Conservation (phyloP, 2,113 vertebrate genomes). For the Haplochromis burtoni region DNA sequence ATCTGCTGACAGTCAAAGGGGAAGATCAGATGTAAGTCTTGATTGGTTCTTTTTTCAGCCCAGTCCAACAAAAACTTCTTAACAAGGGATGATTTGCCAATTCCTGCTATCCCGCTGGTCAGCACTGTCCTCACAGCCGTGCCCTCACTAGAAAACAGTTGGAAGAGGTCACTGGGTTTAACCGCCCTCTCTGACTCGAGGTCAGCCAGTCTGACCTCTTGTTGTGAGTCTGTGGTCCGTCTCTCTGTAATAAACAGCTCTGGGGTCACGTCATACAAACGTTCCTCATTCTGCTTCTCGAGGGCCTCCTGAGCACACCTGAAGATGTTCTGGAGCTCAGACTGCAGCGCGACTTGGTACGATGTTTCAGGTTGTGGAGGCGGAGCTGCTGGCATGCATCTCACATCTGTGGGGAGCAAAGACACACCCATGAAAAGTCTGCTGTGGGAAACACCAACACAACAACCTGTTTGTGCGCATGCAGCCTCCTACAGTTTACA, state of each 20-base stretch:
- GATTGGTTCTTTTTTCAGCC: not conserved
- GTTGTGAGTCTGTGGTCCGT: not conserved
- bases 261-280: not conserved
- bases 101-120: not conserved
- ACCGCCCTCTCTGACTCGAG: not conserved
- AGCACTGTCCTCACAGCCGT: not conserved
- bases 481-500: not conserved
- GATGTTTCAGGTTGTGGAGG: not conserved
- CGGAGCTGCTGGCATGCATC: fast-evolving
- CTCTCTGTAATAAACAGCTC: not conserved
- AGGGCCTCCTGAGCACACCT: not conserved
- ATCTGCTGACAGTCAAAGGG: not conserved
- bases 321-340: not conserved
- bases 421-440: not conserved
- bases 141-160: not conserved
- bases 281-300: not conserved
- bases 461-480: not conserved
- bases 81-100: not conserved
- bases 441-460: not conserved
- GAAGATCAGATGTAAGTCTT: not conserved
- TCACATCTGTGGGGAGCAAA: not conserved
- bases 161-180: not conserved
- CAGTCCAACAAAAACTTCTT: not conserved
- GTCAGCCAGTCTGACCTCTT: not conserved
- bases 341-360: not conserved